Evolutionary conservation across 2,113 vertebrate species (phyloP).

Genomic region (Tragelaphus scriptus): DNA sequence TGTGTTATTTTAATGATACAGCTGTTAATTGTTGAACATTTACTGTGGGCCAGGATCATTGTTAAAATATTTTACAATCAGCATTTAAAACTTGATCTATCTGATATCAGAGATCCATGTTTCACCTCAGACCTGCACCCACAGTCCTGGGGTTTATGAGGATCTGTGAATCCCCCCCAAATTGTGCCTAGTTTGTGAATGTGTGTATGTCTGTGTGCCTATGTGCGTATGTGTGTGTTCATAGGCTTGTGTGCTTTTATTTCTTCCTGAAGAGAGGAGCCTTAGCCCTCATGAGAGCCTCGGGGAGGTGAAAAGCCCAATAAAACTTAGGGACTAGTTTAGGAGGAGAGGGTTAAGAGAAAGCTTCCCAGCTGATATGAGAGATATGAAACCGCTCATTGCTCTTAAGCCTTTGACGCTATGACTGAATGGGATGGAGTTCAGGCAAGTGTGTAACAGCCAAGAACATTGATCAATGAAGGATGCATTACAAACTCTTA

Average conservation of each 20-base stretch:
- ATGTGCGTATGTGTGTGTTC: accelerated
- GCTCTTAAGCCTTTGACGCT: background rate
- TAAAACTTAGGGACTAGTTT: background rate
- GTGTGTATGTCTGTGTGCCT: background rate
- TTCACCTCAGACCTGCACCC: background rate
- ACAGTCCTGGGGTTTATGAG: background rate
- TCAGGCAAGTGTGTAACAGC: background rate
- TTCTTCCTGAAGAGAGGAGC: background rate
- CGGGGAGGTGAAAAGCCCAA: background rate
- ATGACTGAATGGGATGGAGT: background rate
- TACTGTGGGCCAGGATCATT: too few relatives aligned
- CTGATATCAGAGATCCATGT: background rate
- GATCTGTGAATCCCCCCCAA: background rate
- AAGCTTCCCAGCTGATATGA: background rate
- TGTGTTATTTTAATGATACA: background rate
- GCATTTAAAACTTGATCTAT: background rate
- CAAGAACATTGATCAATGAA: background rate
- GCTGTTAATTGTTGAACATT: background rate
- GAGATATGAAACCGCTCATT: background rate
- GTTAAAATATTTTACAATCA: background rate
- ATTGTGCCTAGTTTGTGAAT: background rate
- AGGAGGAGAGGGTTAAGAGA: background rate
- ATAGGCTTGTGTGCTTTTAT: background rate
- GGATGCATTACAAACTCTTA: conserved; percentile 41
- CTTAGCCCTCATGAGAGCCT: background rate